phyloP scores from a whole-genome alignment of 2,113 vertebrate species.

The Tapirus terrestris region DNA sequence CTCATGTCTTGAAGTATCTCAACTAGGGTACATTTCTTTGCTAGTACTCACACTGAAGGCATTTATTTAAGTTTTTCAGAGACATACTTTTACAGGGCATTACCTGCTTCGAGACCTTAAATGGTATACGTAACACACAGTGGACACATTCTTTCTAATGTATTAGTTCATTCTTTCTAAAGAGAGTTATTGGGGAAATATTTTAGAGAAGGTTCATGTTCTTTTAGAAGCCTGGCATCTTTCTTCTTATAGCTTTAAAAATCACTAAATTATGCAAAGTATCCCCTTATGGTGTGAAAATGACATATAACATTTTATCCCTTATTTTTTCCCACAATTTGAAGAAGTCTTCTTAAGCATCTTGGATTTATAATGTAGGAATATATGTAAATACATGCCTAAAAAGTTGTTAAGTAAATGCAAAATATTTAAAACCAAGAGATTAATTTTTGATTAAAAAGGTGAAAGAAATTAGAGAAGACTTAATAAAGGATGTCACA shows the following conservation, averaged over 20 bases:
- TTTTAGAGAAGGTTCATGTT: background rate
- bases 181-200: background rate
- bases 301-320: background rate
- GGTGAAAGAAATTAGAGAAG: background rate
- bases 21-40: background rate
- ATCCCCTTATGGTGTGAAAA: background rate
- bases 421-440: background rate
- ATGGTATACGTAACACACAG: background rate
- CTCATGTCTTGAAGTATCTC: background rate
- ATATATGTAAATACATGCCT: background rate
- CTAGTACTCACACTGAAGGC: background rate
- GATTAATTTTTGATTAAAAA: background rate
- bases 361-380: background rate
- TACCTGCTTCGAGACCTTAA: background rate
- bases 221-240: background rate
- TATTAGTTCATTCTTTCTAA: background rate
- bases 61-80: background rate
- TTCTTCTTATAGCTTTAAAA: background rate
- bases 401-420: background rate
- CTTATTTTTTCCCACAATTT: background rate
- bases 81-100: background rate
- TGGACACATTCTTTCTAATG: background rate
- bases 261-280: background rate
- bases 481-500: background rate
- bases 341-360: background rate